Evolutionary conservation across 1,140 invertebrate genomes (phyloP).

Genomic region (Lepidurus packardi): DNA sequence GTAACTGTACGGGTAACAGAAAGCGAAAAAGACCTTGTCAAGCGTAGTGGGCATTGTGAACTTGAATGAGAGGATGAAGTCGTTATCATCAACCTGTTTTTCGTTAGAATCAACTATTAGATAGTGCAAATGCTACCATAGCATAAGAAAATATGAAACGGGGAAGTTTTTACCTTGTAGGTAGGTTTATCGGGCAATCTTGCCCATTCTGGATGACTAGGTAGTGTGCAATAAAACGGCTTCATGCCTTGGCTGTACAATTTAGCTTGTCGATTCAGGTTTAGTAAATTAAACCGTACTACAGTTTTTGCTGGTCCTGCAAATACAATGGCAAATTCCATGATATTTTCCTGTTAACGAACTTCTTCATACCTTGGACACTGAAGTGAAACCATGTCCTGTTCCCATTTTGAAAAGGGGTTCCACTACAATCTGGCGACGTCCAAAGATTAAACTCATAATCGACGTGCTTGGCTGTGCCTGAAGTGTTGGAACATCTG

Average conservation of each 20-base stretch:
- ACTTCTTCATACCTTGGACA: conserved; percentile 51
- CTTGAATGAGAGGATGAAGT: conserved; percentile 73
- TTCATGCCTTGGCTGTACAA: conserved; percentile 87
- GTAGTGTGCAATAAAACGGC: conserved; percentile 65
- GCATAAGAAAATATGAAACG: background rate
- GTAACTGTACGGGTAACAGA: conserved; percentile 86
- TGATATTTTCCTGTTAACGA: background rate
- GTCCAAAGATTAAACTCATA: conserved; percentile 89
- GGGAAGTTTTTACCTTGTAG: conserved; percentile 48
- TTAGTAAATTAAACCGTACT: conserved; percentile 76
- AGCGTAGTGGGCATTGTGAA: conserved; percentile 67
- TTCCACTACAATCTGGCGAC: conserved; percentile 77
- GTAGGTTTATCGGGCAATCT: conserved; percentile 65
- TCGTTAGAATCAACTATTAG: conserved; percentile 27
- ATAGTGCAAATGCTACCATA: background rate
- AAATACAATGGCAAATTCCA: background rate
- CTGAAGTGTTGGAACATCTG: background rate
- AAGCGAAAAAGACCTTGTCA: conserved; percentile 78
- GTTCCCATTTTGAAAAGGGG: conserved; percentile 82
- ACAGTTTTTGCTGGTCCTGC: conserved; percentile 48
- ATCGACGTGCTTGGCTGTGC: conserved; percentile 47
- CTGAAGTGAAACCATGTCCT: conserved; percentile 93
- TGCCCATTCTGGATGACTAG: conserved; percentile 69
- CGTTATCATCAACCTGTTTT: conserved; percentile 59
- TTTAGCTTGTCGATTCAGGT: conserved; percentile 82